Evolutionary conservation across 2,113 vertebrate species (phyloP).

Genomic region (Edolisoma coerulescens): DNA sequence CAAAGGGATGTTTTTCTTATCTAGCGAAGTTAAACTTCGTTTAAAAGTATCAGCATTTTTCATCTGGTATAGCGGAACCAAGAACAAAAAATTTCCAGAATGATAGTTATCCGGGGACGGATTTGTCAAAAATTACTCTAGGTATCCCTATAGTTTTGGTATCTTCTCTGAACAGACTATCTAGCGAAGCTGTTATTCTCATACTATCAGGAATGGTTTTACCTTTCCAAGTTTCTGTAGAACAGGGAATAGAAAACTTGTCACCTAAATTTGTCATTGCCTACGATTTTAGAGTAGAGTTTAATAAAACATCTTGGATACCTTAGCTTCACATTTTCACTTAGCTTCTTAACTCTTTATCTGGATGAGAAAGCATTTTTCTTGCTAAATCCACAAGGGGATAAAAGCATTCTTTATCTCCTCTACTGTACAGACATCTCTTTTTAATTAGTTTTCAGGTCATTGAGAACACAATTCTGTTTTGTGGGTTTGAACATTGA

Average conservation of each 20-base stretch:
- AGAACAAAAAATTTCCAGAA: not conserved
- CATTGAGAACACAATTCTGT: not conserved
- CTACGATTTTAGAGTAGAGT: not conserved
- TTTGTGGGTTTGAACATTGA: not conserved
- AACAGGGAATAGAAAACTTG: not conserved
- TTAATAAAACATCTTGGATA: not conserved
- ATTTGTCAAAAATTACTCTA: not conserved
- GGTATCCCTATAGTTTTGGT: not conserved
- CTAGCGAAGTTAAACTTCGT: not conserved
- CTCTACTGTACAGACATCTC: not conserved
- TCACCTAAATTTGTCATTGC: not conserved
- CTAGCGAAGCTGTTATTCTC: not conserved
- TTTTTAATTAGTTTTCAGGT: not conserved
- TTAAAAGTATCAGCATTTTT: not conserved
- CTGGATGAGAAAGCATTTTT: not conserved
- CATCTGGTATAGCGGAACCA: not conserved
- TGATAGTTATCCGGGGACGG: not conserved
- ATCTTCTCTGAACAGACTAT: not conserved
- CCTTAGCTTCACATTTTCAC: not conserved
- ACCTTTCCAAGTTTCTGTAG: not conserved
- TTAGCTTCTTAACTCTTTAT: not conserved
- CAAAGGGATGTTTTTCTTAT: not conserved
- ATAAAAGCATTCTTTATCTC: not conserved
- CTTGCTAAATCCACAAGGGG: not conserved
- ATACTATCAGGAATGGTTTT: not conserved